These are phyloP conservation scores for Andrena camellia DNA, from an alignment of 2,888 invertebrate genomes.

Conservation along the genomic window DNA sequence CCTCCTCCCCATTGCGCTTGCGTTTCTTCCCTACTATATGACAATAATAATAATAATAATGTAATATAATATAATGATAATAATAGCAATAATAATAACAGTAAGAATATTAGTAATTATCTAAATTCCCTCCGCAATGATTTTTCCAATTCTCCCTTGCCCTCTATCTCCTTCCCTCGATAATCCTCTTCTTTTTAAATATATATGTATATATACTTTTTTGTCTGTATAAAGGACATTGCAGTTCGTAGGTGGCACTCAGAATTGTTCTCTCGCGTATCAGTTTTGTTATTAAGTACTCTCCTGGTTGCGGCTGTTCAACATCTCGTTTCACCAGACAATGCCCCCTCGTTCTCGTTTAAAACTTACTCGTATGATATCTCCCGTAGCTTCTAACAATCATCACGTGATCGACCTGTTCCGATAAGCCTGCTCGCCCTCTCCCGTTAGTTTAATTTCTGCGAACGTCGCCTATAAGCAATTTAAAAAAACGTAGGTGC, in stretches of 20 bases:
- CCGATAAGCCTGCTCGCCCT: neutral
- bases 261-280: conserved; percentile 43
- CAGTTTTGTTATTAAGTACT: conserved; percentile 1
- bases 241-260: conserved; percentile 53
- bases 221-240: conserved; percentile 66
- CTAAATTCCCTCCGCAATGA: conserved; percentile 53
- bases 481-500: conserved; percentile 60
- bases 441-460: neutral
- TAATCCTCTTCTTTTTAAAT: conserved; percentile 26
- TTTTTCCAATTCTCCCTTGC: conserved; percentile 26
- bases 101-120: conserved; percentile 63
- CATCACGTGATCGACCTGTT: neutral
- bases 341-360: conserved; percentile 24
- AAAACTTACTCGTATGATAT: conserved; percentile 30
- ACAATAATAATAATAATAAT: conserved; percentile 56
- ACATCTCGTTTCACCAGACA: conserved; percentile 11
- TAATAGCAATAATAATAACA: conserved; percentile 61
- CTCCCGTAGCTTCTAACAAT: conserved; percentile 15
- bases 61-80: conserved; percentile 53
- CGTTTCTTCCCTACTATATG: conserved; percentile 57
- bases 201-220: conserved; percentile 12
- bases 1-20: conserved; percentile 50
- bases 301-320: conserved; percentile 9
- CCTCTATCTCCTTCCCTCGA: neutral
- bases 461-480: conserved; percentile 61